Evolutionary conservation across 2,888 invertebrate genomes (phyloP).

Genomic region (Scrobipalpa costella): DNA sequence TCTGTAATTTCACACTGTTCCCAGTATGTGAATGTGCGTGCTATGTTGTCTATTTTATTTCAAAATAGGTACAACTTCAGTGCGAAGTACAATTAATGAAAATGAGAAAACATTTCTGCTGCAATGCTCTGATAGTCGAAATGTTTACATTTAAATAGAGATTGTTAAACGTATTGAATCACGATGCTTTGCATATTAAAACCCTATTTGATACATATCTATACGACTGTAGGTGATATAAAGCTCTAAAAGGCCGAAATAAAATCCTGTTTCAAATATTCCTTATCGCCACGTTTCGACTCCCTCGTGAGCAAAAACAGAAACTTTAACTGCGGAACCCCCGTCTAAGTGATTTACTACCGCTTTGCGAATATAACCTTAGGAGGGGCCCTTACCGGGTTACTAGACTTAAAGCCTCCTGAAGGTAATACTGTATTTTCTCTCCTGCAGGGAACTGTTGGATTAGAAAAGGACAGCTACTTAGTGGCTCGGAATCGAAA

Average conservation of each 20-base stretch:
- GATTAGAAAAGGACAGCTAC: constrained; percentile 54
- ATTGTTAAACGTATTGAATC: no score
- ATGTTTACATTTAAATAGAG: no score
- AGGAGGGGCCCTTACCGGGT: constrained; percentile 56
- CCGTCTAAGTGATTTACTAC: constrained; percentile 76
- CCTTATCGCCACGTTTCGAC: constrained; percentile 59
- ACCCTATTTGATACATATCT: not conserved
- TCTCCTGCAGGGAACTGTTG: constrained; percentile 48
- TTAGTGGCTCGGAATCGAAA: constrained; percentile 58
- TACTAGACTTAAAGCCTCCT: constrained; percentile 51
- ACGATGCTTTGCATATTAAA: no score
- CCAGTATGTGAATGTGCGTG: constrained; percentile 37
- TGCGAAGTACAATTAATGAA: not conserved
- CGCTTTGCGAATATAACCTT: constrained; percentile 53
- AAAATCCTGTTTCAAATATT: constrained; percentile 59
- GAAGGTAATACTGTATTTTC: constrained; percentile 30
- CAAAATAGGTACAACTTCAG: not conserved
- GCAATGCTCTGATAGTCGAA: not conserved
- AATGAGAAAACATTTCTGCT: not conserved
- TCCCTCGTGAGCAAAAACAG: constrained; percentile 68
- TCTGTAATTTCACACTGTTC: constrained; percentile 40
- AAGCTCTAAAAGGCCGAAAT: constrained; percentile 36
- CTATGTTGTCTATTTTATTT: constrained; percentile 29
- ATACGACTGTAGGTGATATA: not conserved
- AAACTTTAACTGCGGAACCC: constrained; percentile 61